phyloP scores from a whole-genome alignment of 2,797 vertebrate species.

The Periparus ater region DNA sequence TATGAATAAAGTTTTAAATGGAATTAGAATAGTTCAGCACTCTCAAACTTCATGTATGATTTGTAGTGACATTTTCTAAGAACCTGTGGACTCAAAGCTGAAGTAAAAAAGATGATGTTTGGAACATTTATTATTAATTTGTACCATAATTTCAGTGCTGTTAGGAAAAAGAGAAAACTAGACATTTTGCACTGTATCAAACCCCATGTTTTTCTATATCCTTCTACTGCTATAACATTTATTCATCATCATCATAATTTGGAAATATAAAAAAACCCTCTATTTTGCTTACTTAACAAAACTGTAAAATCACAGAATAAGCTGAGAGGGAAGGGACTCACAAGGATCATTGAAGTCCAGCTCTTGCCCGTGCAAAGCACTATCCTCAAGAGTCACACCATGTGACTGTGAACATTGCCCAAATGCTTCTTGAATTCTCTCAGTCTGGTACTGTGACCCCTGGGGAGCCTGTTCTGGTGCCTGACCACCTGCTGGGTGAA shows the following conservation, averaged over 20 bases:
- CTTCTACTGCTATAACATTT: neutral
- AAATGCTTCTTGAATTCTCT: neutral
- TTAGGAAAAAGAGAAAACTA: neutral
- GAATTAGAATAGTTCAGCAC: neutral
- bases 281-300: neutral
- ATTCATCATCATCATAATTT: neutral
- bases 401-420: no score
- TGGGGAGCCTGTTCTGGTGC: neutral
- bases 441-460: neutral
- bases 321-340: neutral
- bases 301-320: neutral
- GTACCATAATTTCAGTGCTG: neutral
- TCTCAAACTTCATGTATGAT: neutral
- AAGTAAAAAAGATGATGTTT: neutral
- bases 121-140: neutral
- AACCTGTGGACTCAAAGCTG: neutral
- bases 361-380: neutral
- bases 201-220: neutral
- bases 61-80: neutral
- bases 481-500: fast-evolving
- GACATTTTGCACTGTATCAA: neutral
- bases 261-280: fast-evolving
- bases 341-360: no score
- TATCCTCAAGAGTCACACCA: neutral
- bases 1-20: neutral